Evolutionary conservation across 2,888 invertebrate species (phyloP).

Genomic region (Aporophyla nigra): DNA sequence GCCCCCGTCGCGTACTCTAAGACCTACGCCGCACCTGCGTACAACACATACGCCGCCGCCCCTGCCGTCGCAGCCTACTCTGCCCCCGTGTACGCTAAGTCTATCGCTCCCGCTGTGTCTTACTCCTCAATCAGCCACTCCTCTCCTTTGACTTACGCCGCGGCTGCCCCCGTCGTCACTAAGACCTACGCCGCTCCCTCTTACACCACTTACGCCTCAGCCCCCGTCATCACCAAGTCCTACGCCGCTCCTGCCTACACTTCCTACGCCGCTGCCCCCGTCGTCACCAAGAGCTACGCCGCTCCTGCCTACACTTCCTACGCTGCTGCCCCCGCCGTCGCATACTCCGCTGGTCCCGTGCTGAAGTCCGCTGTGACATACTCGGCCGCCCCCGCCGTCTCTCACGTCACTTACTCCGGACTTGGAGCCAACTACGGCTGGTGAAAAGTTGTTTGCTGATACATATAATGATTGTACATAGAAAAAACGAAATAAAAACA

Average conservation of each 20-base stretch:
- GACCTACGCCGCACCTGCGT: conserved; percentile 78
- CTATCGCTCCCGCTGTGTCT: conserved; percentile 78
- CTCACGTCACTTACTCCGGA: conserved; percentile 90
- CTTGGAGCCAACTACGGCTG: conserved; percentile 79
- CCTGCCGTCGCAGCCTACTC: conserved; percentile 70
- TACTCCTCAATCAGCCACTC: conserved; percentile 73
- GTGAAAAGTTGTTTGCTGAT: conserved; percentile 73
- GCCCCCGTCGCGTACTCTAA: conserved; percentile 71
- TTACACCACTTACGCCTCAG: conserved; percentile 39
- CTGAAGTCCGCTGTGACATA: conserved; percentile 81
- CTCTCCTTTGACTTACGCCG: conserved; percentile 68
- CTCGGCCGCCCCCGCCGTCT: conserved; percentile 81
- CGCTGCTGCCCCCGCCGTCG: conserved; percentile 76
- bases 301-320: conserved; percentile 66
- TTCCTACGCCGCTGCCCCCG: conserved; percentile 76
- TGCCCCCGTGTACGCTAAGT: conserved; percentile 78
- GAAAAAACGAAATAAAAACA: conserved; percentile 45
- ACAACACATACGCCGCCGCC: conserved; percentile 74
- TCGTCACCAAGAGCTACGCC: conserved; percentile 81
- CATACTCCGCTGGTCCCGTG: conserved; percentile 69
- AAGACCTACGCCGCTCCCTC: conserved; percentile 76
- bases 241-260: conserved; percentile 69
- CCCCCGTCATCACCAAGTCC: conserved; percentile 75
- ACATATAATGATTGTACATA: conserved; percentile 40
- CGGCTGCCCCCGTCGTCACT: conserved; percentile 72